A percentile compares a stretch with the other conserved stretches of the same genome.
Evolutionary conservation across 2,888 invertebrate genomes (phyloP).

Genomic region (Graphium colonna): DNA sequence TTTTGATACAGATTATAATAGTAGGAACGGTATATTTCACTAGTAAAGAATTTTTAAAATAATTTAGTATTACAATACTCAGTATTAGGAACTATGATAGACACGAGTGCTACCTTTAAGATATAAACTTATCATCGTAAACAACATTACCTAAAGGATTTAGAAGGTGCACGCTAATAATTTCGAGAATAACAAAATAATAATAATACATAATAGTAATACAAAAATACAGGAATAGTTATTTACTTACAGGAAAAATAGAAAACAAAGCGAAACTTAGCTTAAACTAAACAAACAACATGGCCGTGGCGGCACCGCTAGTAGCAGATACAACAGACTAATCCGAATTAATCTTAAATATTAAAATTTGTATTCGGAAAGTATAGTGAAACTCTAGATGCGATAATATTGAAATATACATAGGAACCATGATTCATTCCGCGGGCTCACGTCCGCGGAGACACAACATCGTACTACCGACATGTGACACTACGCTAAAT

Average conservation of each 20-base stretch:
- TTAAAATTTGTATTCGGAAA: constrained; percentile 80
- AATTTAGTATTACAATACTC: constrained; percentile 73
- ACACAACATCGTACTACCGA: constrained; percentile 75
- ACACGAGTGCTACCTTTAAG: constrained; percentile 72
- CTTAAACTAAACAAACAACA: constrained; percentile 70
- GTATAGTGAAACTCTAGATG: constrained; percentile 80
- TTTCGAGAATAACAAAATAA: constrained; percentile 59
- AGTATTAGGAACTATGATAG: constrained; percentile 80
- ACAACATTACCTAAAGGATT: constrained; percentile 51
- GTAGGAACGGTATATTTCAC: constrained; percentile 79
- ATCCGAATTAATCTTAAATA: constrained; percentile 79
- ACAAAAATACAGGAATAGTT: constrained; percentile 43
- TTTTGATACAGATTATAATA: constrained; percentile 71
- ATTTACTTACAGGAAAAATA: constrained; percentile 36
- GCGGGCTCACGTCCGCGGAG: constrained; percentile 72
- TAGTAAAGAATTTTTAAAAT: constrained; percentile 78
- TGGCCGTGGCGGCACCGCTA: constrained; percentile 72
- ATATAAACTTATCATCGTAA: constrained; percentile 70
- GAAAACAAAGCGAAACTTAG: constrained; percentile 40
- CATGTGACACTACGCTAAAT: constrained; percentile 66
- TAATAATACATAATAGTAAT: constrained; percentile 24
- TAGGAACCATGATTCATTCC: constrained; percentile 81
- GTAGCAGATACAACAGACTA: constrained; percentile 76
- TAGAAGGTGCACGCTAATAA: constrained; percentile 48
- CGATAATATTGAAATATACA: constrained; percentile 81